These are phyloP conservation scores for Ctenoplectra terminalis DNA, from an alignment of 1,140 invertebrate genomes.

Conservation along the genomic window DNA sequence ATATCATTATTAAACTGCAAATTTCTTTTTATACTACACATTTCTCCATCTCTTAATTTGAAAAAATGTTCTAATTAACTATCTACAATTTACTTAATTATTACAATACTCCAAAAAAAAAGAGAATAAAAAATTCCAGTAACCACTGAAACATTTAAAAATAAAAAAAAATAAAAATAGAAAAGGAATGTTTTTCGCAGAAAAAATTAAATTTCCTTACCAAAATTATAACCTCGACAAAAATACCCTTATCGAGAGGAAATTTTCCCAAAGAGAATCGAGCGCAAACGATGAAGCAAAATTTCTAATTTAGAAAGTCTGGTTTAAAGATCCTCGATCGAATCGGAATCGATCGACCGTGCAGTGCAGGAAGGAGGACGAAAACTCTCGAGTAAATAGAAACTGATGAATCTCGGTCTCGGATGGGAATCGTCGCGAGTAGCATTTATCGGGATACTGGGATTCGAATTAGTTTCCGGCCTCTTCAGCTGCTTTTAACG, in stretches of 20 bases:
- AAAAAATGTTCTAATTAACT: too few relatives aligned
- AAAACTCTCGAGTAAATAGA: neutral
- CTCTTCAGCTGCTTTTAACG: slow-evolving; percentile 23
- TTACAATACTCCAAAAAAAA: too few relatives aligned
- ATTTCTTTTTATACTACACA: too few relatives aligned
- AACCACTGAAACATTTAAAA: neutral
- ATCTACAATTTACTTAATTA: too few relatives aligned
- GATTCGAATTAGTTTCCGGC: slow-evolving; percentile 38
- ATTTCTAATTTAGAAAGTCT: slow-evolving; percentile 19
- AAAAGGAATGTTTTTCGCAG: too few relatives aligned
- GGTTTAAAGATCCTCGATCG: neutral
- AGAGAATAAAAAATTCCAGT: too few relatives aligned
- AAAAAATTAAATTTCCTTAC: neutral
- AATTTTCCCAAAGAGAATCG: neutral
- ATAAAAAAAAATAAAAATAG: too few relatives aligned
- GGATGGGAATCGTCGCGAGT: neutral
- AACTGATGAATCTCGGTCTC: slow-evolving; percentile 12
- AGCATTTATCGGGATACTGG: slow-evolving; percentile 9
- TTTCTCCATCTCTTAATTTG: too few relatives aligned
- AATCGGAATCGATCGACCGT: neutral
- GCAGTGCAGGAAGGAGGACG: neutral
- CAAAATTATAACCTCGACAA: neutral
- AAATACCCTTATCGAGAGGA: too few relatives aligned
- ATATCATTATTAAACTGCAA: too few relatives aligned
- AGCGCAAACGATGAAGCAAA: neutral